Evolutionary conservation across 2,888 invertebrate species (phyloP).

Genomic region (Chalcis sispes): DNA sequence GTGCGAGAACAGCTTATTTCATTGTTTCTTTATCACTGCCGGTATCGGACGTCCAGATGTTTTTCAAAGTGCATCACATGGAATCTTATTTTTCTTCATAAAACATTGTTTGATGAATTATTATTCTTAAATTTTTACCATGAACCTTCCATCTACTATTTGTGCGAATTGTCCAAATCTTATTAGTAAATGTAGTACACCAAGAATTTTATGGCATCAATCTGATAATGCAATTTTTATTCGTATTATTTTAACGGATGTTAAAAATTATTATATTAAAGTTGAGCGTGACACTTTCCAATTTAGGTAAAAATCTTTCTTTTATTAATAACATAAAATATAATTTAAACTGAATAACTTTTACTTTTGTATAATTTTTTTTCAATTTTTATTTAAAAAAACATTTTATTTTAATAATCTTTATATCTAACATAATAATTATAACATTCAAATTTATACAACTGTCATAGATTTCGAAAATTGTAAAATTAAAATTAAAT

Average conservation of each 20-base stretch:
- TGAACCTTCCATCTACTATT: neutral
- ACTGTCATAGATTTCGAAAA: too few relatives aligned
- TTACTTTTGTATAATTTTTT: slow-evolving; percentile 7
- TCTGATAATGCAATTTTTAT: slow-evolving; percentile 65
- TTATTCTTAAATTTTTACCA: neutral
- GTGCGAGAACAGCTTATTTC: too few relatives aligned
- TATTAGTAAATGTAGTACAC: slow-evolving; percentile 51
- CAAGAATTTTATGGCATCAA: slow-evolving; percentile 71
- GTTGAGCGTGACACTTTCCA: slow-evolving; percentile 63
- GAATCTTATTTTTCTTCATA: neutral
- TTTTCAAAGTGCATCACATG: too few relatives aligned
- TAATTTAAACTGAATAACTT: neutral
- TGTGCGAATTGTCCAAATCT: slow-evolving; percentile 39
- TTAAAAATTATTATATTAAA: slow-evolving; percentile 67
- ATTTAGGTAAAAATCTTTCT: slow-evolving; percentile 66
- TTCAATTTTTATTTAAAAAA: neutral
- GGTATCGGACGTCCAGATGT: too few relatives aligned
- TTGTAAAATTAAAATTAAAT: too few relatives aligned
- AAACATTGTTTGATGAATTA: neutral
- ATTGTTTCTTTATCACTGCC: neutral
- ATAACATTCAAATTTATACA: too few relatives aligned
- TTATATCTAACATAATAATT: too few relatives aligned
- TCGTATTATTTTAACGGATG: slow-evolving; percentile 67
- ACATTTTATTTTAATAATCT: too few relatives aligned
- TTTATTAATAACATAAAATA: neutral